Evolutionary conservation across 2,797 vertebrate species (phyloP), one percentile per base, ranked within the genome.

Genomic region (Thaleichthys pacificus): DNA sequence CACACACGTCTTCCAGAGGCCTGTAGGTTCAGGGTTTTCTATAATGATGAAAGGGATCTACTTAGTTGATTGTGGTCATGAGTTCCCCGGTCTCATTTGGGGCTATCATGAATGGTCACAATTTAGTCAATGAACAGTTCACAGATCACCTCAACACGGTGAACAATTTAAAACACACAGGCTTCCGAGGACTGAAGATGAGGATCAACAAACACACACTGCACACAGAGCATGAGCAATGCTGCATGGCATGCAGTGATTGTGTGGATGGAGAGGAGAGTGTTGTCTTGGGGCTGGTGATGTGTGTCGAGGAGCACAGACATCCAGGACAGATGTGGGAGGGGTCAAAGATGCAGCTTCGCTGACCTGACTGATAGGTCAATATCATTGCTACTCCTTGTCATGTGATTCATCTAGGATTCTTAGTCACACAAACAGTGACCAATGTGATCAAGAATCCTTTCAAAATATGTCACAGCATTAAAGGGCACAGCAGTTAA

Each of bases 241-340:
- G 21, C 60, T 38, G 35, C 57, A 74, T 51, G 30, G 62, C 80
- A 86, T 85, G 84, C 80, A 62, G 72, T 70, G 83, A 77, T 66
- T 57, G 74, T 75, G 81, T 66, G 24, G 68, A 76, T 81, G 83
- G 74, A 67, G 54, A 68, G 51, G 51, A 56, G 17, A 8, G 19
- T 8, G 17, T n/a, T 17, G 51, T 51, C 51, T n/a, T 17, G 1
- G 51, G 51, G 51, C 77, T 14, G 61, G 21, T 70, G 64, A 60
- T 6, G 58, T 26, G 8, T n/a, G 65, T 47, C 66, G 15, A 22
- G 49, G n/a, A 28, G 21, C 32, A 8, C 32, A 6, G 32, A 35
- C 32, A 35, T 8, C 32, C 32, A 35, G 60, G 22, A 26, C 47
- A 66, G 28, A 28, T 15, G 15, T 15, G 26, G 47, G 32, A 21